Base-by-base conservation (phyloP, 2,888 invertebrate species). In the Lepidonotus clava region DNA sequence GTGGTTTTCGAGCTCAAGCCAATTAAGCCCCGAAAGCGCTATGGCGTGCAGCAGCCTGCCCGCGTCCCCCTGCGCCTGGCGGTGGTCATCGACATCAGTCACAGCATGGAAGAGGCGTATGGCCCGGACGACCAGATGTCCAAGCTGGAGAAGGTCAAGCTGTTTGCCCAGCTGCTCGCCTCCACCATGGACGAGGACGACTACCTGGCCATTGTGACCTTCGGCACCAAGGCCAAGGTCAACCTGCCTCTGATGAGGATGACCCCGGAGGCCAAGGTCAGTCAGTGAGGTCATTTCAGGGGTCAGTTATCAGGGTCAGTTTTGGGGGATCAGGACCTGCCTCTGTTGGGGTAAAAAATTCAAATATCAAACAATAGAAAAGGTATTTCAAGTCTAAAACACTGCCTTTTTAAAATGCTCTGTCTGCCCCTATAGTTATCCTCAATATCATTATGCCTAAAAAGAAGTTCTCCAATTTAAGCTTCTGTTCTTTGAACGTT, bases 1-100 rank as follows among this genome's bases (percentile, higher is more conserved):
- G 90, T 92, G 2, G 88, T 92, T 0, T 89, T 91, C 28, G 90
- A 91, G 77, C 89, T 93, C 40, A 90, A 90, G 21, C 91, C 92
- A 0, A 77, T 86, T 40, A 87, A 89, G 80, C 87, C 87, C 14
- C 87, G 87, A 51, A 61, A 87, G 76, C 83, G 40, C 32, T 24
- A 67, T 66, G 18, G 85, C 86, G 56, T 86, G 86, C 83, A 36
- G 88, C 88, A 24, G 88, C 86, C 24, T 89, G 88, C 90, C n/a
- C 90, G 88, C 14, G 89, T 91, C 8, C 91, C 91, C 18, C 89
- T 91, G 28, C 89, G 92, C 36, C 90, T 92, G 80, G 90, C 92
- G 34, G 90, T 91, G 76, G 89, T 92, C 28, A 89, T 93, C n/a
- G 93, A 93, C 89, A 90, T 90, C 89, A 93, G 93, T 88, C 92